phyloP scores from a whole-genome alignment of 2,888 invertebrate species.

The Graphium colonna region DNA sequence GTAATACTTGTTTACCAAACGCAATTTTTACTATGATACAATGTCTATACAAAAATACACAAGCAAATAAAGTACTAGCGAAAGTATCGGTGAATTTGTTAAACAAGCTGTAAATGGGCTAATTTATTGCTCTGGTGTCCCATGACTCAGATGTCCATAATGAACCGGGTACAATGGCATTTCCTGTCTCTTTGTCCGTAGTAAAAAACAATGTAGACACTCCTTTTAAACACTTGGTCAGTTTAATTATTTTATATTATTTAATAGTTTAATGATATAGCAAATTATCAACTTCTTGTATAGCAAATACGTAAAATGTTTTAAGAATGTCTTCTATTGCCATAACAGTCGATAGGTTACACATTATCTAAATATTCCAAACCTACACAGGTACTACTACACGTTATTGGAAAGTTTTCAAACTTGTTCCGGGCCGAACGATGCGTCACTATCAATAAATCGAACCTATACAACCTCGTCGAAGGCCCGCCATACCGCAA shows the following conservation, averaged over 20 bases:
- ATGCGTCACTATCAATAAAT: background rate
- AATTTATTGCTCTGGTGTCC: slow-evolving; percentile 43
- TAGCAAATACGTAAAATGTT: too few species aligned
- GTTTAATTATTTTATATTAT: too few species aligned
- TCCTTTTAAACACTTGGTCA: too few species aligned
- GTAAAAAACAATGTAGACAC: too few species aligned
- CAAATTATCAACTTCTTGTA: too few species aligned
- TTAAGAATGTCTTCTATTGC: background rate
- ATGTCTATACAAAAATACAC: background rate
- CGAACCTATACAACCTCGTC: slow-evolving; percentile 18
- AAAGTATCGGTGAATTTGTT: slow-evolving; percentile 30
- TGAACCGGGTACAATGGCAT: slow-evolving; percentile 40
- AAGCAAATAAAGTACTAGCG: slow-evolving; percentile 22
- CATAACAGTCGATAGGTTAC: background rate
- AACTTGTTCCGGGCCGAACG: background rate
- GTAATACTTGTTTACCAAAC: too few species aligned
- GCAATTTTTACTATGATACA: too few species aligned
- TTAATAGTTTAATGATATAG: too few species aligned
- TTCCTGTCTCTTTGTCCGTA: slow-evolving; percentile 42
- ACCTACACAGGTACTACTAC: slow-evolving; percentile 1
- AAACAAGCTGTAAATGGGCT: slow-evolving; percentile 38
- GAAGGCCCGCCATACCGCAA: slow-evolving; percentile 43
- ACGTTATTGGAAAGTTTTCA: too few species aligned
- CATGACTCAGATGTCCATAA: slow-evolving; percentile 41
- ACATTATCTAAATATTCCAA: background rate